A percentile compares a stretch with the other conserved stretches of the same genome.
These are phyloP conservation scores for Corythornis leucogaster DNA, from an alignment of 2,797 vertebrate species.

Conservation along the genomic window DNA sequence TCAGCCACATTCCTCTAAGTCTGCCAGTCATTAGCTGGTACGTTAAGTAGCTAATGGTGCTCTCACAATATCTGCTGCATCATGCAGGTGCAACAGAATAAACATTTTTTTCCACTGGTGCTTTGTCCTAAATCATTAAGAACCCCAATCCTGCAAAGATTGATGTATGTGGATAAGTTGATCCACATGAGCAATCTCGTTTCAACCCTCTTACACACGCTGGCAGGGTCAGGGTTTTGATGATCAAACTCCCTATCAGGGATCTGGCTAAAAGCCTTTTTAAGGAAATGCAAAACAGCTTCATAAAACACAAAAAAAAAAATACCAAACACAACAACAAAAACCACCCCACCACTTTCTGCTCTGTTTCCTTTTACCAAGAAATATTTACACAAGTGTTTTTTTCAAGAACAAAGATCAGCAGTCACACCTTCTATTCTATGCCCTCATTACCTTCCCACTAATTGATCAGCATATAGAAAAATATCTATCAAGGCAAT, in stretches of 20 bases:
- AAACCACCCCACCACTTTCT: neutral
- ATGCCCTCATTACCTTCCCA: slow-evolving; percentile 64
- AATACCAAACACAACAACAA: neutral
- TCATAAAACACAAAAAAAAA: neutral
- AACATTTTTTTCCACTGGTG: slow-evolving; percentile 77
- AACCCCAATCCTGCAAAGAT: slow-evolving; percentile 58
- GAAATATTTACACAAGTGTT: neutral
- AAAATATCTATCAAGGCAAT: slow-evolving; percentile 48
- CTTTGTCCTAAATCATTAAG: slow-evolving; percentile 77
- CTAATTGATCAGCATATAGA: slow-evolving; percentile 74
- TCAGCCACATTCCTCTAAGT: slow-evolving; percentile 75
- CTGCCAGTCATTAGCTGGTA: slow-evolving; percentile 82
- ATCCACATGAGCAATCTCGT: slow-evolving; percentile 32
- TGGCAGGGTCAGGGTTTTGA: neutral
- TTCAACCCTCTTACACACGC: slow-evolving; percentile 1
- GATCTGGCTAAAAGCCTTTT: slow-evolving; percentile 2
- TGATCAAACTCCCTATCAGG: slow-evolving; percentile 22
- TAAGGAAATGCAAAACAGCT: neutral
- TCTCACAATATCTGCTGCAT: slow-evolving; percentile 76
- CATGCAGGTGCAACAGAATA: slow-evolving; percentile 77
- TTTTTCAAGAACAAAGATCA: slow-evolving; percentile 33
- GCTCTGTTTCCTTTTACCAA: neutral
- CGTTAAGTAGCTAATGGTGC: slow-evolving; percentile 87
- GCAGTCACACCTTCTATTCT: slow-evolving; percentile 64
- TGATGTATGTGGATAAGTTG: slow-evolving; percentile 45